Base-by-base conservation (phyloP, 2,888 invertebrate genomes). In the Orthonevra nobilis region DNA sequence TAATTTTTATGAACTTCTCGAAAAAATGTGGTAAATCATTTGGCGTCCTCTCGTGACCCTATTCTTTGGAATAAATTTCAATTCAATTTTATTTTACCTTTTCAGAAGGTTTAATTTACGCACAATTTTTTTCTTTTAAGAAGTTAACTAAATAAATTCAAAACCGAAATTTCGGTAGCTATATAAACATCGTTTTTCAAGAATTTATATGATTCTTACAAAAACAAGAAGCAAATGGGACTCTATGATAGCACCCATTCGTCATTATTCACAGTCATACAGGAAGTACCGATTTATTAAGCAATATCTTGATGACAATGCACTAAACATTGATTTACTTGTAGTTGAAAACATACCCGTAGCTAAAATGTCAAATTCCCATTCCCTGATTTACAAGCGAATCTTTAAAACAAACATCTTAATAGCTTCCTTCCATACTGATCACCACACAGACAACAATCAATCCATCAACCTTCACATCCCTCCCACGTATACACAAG, bases 201-300 rank as follows among this genome's bases (percentile, higher is more conserved):
- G n/a, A n/a, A n/a, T n/a, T n/a, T n/a, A n/a, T n/a, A n/a, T n/a
- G n/a, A n/a, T n/a, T n/a, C n/a, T n/a, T n/a, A n/a, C n/a, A n/a
- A n/a, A n/a, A n/a, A n/a, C n/a, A n/a, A n/a, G n/a, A n/a, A n/a
- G n/a, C n/a, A n/a, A n/a, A n/a, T n/a, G n/a, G n/a, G n/a, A n/a
- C n/a, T n/a, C n/a, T n/a, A n/a, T n/a, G n/a, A n/a, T n/a, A n/a
- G 14, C 36, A 38, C 3, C 5, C 38, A 38, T 17, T 5, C 20
- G 6, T 12, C 42, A 20, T 14, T 12, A 2, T 9, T 19, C 12
- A 19, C 3, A 19, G 32, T 20, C 2, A 14, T 3, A 44, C 68
- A 68, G 74, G 74, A 74, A 68, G 38, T 52, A 60, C 42, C 70
- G 69, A 75, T 75, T 75, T 69, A 75, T 70, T 42, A 23, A 28